Evolutionary conservation across 2,113 vertebrate species (phyloP).

Genomic region (Recurvirostra avosetta): DNA sequence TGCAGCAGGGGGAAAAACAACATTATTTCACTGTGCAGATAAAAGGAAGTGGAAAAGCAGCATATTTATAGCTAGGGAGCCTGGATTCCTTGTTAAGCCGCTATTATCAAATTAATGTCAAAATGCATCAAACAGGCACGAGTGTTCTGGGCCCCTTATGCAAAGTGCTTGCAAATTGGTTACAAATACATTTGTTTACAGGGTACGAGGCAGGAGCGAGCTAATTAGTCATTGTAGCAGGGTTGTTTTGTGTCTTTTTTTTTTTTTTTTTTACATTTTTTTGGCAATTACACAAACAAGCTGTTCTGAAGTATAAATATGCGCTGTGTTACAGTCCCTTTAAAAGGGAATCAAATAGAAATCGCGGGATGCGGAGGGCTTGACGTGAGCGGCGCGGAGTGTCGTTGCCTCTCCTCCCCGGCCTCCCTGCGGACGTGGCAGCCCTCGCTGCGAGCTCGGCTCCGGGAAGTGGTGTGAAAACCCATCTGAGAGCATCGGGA

Average conservation of each 20-base stretch:
- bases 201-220: constrained; percentile 54
- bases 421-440: background rate
- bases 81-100: constrained; percentile 64
- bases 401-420: background rate
- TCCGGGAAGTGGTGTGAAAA: background rate
- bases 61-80: constrained; percentile 68
- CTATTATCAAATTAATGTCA: constrained; percentile 70
- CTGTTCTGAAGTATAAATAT: constrained; percentile 45
- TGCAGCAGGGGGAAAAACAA: constrained; percentile 66
- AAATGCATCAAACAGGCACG: constrained; percentile 70
- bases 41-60: constrained; percentile 64
- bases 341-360: background rate
- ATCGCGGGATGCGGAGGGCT: background rate
- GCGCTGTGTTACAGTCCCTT: background rate
- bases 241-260: background rate
- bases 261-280: background rate
- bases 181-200: constrained; percentile 69
- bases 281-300: constrained; percentile 62
- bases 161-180: constrained; percentile 65
- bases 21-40: constrained; percentile 68
- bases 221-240: constrained; percentile 63
- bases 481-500: fast-evolving
- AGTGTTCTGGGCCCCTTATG: constrained; percentile 58
- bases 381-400: background rate
- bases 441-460: background rate